A percentile compares a stretch with the other conserved stretches of the same genome.
These are phyloP conservation scores for Blastomussa wellsi DNA, from an alignment of 92 coral and sea anemone species.

Conservation along the genomic window DNA sequence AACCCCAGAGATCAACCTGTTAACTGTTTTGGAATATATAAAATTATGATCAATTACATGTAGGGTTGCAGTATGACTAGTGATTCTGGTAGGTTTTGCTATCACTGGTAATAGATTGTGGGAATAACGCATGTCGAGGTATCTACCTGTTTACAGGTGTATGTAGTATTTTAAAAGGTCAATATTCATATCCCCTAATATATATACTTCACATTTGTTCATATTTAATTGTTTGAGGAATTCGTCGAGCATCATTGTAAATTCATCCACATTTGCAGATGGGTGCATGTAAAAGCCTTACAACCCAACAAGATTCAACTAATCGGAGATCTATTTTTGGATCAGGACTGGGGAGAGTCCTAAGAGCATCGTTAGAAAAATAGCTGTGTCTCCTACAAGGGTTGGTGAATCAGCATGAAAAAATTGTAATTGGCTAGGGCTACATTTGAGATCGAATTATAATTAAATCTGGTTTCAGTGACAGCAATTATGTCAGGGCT, in stretches of 20 bases:
- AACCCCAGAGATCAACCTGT: too few relatives aligned
- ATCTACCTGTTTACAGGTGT: not conserved
- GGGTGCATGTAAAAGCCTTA: not conserved
- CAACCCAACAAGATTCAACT: not conserved
- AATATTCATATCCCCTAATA: not conserved
- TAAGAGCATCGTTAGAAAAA: not conserved
- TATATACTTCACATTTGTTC: not conserved
- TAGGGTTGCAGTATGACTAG: too few relatives aligned
- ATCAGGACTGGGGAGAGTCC: not conserved
- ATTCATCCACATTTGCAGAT: slow-evolving; percentile 1
- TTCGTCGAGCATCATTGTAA: not conserved
- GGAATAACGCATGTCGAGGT: not conserved
- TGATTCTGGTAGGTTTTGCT: not conserved
- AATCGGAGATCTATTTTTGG: not conserved
- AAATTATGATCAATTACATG: too few relatives aligned
- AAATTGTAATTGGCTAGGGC: slow-evolving; percentile 1
- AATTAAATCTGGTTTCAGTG: not conserved
- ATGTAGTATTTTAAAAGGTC: not conserved
- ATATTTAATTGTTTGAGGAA: not conserved
- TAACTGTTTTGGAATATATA: too few relatives aligned
- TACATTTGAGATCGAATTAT: not conserved
- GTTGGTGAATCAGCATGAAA: slow-evolving; percentile 5
- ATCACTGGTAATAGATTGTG: not conserved
- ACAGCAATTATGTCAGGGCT: slow-evolving; percentile 2
- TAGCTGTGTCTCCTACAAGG: not conserved